Conservation (phyloP, 2,888 invertebrate genomes). For the Himalopsyche kuldschensis region DNA sequence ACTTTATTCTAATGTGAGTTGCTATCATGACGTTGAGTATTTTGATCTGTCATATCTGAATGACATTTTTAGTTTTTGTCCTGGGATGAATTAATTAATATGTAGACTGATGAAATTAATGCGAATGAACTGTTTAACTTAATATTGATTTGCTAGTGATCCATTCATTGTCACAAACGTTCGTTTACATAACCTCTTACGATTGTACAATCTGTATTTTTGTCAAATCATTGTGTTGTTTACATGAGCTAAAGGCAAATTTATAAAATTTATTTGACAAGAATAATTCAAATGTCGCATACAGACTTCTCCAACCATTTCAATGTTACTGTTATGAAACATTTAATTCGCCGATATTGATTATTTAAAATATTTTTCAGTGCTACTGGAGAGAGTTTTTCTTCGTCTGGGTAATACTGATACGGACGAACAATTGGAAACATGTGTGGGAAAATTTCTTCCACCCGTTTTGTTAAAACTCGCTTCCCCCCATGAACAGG, state of each 20-base stretch:
- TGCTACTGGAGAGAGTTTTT: slow-evolving; percentile 86
- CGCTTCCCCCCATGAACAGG: slow-evolving; percentile 83
- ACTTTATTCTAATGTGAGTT: background rate
- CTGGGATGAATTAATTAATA: background rate
- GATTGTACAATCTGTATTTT: background rate
- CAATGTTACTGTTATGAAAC: background rate
- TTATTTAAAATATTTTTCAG: slow-evolving; percentile 53
- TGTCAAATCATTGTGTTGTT: background rate
- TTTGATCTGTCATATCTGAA: slow-evolving; percentile 20
- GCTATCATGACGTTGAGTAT: slow-evolving; percentile 8
- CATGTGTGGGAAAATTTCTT: slow-evolving; percentile 76
- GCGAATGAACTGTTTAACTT: background rate
- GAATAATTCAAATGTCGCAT: too few species aligned
- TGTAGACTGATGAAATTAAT: background rate
- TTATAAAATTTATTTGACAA: too few species aligned
- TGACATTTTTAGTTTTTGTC: background rate
- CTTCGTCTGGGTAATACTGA: slow-evolving; percentile 86
- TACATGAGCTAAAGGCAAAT: background rate
- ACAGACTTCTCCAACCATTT: background rate
- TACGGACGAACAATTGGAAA: slow-evolving; percentile 85
- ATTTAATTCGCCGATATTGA: background rate
- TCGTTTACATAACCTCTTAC: background rate
- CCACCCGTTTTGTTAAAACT: slow-evolving; percentile 89
- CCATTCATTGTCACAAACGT: background rate
- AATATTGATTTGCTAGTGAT: background rate